Base-by-base conservation (phyloP, 2,888 invertebrate species). In the Asteroscopus sphinx region DNA sequence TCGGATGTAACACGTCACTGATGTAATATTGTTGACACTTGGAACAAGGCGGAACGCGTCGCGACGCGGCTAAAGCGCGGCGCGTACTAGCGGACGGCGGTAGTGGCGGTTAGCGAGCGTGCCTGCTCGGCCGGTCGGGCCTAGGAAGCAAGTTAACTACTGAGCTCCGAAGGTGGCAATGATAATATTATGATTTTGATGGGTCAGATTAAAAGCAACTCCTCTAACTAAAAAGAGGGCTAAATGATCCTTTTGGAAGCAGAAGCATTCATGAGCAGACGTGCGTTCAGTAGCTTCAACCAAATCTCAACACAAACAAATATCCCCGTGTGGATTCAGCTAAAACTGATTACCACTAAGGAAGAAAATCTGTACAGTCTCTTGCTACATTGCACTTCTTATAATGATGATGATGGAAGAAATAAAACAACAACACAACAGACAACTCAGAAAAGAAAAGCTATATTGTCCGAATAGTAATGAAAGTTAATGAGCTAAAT, bases 91-190 rank as follows among this genome's bases (percentile, higher is more conserved):
- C 37, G 16, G 25, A 4, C 33, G 49, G 42, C 11, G 26, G n/a
- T n/a, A n/a, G n/a, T n/a, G 67, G 26, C 37, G 16, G 25, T 9
- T 35, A 49, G 42, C 11, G 26, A 33, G 41, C 62, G 59, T 58
- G 71, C 42, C 16, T 26, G 56, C 25, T 26, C 47, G 30, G 48
- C 68, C 59, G 48, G 40, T 46, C 60, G 30, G 58, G 54, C 66
- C 63, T 67, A 74, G 49, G 56, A 60, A 59, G 67, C 28, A 26
- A 39, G 67, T 68, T 55, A 65, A 65, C 55, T 51, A 66, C 45
- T 74, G 68, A 66, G 62, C 54, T 32, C 52, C 53, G 76, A 67
- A 74, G 69, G 73, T 67, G 73, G 76, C 39, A 75, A 40, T 68
- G 37, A 54, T 64, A 33, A 33, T 69, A 59, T 73, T 60, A 41